These are phyloP conservation scores for Chironex yamaguchii DNA, from an alignment of 30 jellyfish, hydroid and myxozoan genomes.

Conservation along the genomic window DNA sequence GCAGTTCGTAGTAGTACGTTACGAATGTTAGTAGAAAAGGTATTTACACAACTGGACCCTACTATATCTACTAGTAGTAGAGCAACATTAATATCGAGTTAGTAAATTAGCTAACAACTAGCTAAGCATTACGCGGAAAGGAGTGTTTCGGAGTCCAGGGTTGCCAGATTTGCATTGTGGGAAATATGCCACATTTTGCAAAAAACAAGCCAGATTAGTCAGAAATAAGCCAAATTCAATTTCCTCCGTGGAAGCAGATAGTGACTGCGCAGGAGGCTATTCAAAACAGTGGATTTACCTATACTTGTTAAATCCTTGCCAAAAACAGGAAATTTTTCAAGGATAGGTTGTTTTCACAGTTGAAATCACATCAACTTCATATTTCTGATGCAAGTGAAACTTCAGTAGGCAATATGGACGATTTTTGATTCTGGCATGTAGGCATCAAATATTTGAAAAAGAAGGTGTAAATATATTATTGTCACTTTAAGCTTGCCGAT, in stretches of 20 bases:
- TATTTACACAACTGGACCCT: too few relatives aligned
- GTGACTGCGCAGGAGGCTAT: slow-evolving; percentile 38
- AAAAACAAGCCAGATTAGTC: slow-evolving; percentile 34
- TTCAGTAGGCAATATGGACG: neutral
- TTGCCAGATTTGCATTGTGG: slow-evolving; percentile 40
- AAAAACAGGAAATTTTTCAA: neutral
- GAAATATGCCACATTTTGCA: slow-evolving; percentile 19
- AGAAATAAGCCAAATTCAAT: slow-evolving; percentile 14
- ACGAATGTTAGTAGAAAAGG: too few relatives aligned
- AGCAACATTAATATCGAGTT: too few relatives aligned
- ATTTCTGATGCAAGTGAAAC: slow-evolving; percentile 19
- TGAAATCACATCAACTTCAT: neutral
- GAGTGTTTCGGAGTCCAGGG: neutral
- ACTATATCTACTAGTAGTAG: too few relatives aligned
- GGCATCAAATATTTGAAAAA: neutral
- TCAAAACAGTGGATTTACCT: slow-evolving; percentile 25
- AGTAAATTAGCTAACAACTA: too few relatives aligned
- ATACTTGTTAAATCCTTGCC: slow-evolving; percentile 5
- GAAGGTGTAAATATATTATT: neutral
- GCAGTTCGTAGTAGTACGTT: too few relatives aligned
- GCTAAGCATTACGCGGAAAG: too few relatives aligned
- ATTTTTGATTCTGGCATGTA: neutral
- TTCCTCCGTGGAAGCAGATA: slow-evolving; percentile 32
- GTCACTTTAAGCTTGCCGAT: neutral
- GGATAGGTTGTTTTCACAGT: too few relatives aligned